Percentiles rank a stretch among this genome's conserved stretches.
phyloP scores from a whole-genome alignment of 2,888 invertebrate species.

The Drosophila cracens region DNA sequence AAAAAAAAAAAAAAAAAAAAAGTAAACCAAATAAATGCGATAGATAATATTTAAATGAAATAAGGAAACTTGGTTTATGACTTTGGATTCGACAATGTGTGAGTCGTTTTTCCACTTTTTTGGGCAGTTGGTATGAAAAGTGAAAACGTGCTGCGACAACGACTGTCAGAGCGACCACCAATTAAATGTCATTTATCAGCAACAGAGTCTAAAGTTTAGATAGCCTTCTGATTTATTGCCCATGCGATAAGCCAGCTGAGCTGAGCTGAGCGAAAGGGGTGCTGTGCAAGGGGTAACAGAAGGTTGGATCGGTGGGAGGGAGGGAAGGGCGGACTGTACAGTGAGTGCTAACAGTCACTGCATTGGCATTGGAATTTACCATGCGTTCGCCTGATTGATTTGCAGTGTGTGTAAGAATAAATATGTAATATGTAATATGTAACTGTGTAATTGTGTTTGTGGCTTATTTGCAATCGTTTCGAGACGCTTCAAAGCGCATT shows the following conservation, averaged over 20 bases:
- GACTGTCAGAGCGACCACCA: slow-evolving; percentile 52
- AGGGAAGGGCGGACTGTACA: neutral
- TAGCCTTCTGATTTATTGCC: slow-evolving; percentile 82
- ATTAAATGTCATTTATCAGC: slow-evolving; percentile 81
- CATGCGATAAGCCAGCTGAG: slow-evolving; percentile 67
- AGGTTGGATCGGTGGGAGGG: neutral
- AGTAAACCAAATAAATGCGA: slow-evolving; percentile 4
- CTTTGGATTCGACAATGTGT: slow-evolving; percentile 6
- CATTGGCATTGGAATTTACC: slow-evolving; percentile 54
- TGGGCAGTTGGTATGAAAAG: slow-evolving; percentile 32
- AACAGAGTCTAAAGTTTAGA: slow-evolving; percentile 79
- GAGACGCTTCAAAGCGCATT: slow-evolving; percentile 60
- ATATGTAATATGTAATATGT: slow-evolving; percentile 76
- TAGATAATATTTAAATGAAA: slow-evolving; percentile 32
- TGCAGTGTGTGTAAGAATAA: slow-evolving; percentile 64
- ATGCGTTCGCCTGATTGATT: slow-evolving; percentile 62
- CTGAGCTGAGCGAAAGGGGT: slow-evolving; percentile 9
- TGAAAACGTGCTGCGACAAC: slow-evolving; percentile 65
- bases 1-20: slow-evolving; percentile 25
- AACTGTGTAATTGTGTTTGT: slow-evolving; percentile 60
- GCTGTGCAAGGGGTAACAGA: neutral
- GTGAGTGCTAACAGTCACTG: slow-evolving; percentile 16
- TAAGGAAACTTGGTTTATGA: slow-evolving; percentile 35
- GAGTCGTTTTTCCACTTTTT: neutral
- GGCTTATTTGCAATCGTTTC: slow-evolving; percentile 49